A percentile compares a stretch with the other conserved stretches of the same genome.
Conservation (phyloP, 2,797 vertebrate genomes). For the Cossypha polioptera region DNA sequence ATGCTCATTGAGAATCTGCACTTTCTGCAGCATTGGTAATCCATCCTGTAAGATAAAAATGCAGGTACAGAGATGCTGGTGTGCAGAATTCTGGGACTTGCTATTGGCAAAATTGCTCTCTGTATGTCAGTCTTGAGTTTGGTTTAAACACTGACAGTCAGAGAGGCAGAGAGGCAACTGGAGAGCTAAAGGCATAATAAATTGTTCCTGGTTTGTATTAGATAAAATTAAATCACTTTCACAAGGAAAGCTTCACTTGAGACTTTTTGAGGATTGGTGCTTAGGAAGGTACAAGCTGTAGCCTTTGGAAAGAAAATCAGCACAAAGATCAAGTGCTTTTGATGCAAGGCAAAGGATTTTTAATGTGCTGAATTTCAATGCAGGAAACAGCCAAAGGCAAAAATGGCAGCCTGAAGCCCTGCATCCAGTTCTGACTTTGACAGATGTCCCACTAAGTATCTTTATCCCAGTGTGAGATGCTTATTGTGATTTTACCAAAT, state of each 20-base stretch:
- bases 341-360: not conserved
- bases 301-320: not conserved
- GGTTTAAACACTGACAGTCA: not conserved
- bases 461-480: not conserved
- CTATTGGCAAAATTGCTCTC: not conserved
- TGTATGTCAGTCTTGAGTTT: not conserved
- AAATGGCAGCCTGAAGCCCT: not conserved
- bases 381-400: not conserved
- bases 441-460: not conserved
- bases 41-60: not conserved
- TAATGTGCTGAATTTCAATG: not conserved
- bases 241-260: not conserved
- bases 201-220: constrained; percentile 3
- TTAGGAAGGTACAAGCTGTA: not conserved
- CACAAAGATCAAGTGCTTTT: not conserved
- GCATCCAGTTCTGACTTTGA: not conserved
- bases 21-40: not conserved
- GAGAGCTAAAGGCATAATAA: not conserved
- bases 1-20: not conserved
- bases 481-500: not conserved
- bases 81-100: not conserved
- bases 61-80: not conserved
- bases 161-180: not conserved
- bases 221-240: not conserved
- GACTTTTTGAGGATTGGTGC: not conserved